phyloP scores from a whole-genome alignment of 30 jellyfish, hydroid and myxozoan genomes.

The Catostylus mosaicus region DNA sequence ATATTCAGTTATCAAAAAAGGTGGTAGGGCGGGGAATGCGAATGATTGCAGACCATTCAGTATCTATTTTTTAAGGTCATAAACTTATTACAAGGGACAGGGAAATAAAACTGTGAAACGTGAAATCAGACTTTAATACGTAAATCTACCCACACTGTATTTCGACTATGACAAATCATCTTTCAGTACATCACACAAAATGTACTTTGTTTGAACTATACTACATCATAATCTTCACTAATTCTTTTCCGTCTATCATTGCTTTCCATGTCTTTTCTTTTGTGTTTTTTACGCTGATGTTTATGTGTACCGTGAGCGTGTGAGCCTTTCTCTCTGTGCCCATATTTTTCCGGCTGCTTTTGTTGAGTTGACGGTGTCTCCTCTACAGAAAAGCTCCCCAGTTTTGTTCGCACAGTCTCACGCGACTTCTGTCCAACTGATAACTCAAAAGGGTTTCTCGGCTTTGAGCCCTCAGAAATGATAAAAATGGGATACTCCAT shows the following conservation, averaged over 20 bases:
- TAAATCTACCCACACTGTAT: too few relatives aligned
- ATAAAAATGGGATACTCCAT: slow-evolving; percentile 93
- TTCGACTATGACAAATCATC: too few relatives aligned
- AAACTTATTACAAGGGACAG: too few relatives aligned
- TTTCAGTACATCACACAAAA: too few relatives aligned
- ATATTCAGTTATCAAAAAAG: not conserved
- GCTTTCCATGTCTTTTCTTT: slow-evolving; percentile 1
- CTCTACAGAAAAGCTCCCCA: slow-evolving; percentile 53
- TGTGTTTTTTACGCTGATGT: slow-evolving; percentile 28
- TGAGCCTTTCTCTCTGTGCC: not conserved
- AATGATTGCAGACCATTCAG: not conserved
- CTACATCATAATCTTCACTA: slow-evolving; percentile 52
- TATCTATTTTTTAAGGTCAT: too few relatives aligned
- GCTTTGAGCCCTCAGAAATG: slow-evolving; percentile 65
- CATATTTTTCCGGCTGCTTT: not conserved
- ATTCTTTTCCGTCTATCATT: slow-evolving; percentile 16
- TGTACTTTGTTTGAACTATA: not conserved
- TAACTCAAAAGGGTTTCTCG: not conserved
- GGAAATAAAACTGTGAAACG: too few relatives aligned
- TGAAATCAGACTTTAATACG: too few relatives aligned
- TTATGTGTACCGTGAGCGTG: slow-evolving; percentile 18
- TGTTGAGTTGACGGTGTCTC: slow-evolving; percentile 15
- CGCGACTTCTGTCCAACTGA: slow-evolving; percentile 32
- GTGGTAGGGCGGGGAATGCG: not conserved
- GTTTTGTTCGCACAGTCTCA: slow-evolving; percentile 17